Conservation (phyloP, 1,140 invertebrate genomes). For the Macrosteles quadrilineatus region DNA sequence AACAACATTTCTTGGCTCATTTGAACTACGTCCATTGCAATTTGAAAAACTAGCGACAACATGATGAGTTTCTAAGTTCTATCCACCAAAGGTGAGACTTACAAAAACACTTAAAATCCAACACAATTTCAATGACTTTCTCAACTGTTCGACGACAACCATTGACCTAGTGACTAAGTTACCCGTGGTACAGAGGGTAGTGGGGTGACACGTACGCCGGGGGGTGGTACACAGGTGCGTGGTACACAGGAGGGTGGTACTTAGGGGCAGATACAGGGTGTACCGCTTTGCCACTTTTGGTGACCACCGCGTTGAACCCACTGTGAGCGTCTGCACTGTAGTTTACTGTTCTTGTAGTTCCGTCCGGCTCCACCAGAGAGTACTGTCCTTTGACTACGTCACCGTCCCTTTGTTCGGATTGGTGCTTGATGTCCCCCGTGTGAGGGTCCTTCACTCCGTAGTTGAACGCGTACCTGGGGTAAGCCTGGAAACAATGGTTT, state of each 20-base stretch:
- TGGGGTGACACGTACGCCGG: conserved; percentile 15
- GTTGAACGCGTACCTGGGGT: conserved; percentile 56
- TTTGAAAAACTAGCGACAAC: too few species aligned
- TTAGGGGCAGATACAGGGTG: conserved; percentile 43
- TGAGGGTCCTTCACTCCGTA: conserved; percentile 56
- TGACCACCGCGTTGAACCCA: conserved; percentile 61
- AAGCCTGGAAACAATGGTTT: conserved; percentile 45
- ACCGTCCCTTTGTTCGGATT: conserved; percentile 55
- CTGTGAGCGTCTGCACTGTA: conserved; percentile 61
- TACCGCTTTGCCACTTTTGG: conserved; percentile 55
- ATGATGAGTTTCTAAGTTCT: too few species aligned
- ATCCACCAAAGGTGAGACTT: too few species aligned
- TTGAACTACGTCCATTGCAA: too few species aligned
- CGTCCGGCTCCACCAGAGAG: conserved; percentile 59
- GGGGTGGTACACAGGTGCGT: conserved; percentile 30
- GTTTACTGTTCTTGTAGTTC: conserved; percentile 59
- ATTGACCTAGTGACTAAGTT: too few species aligned
- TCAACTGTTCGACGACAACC: too few species aligned
- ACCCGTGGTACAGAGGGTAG: background rate
- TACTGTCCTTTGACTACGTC: conserved; percentile 58
- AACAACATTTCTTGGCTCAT: too few species aligned
- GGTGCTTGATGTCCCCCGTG: conserved; percentile 57
- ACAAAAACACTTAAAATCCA: too few species aligned
- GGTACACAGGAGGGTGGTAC: conserved; percentile 27
- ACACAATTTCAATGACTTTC: too few species aligned